Base-by-base conservation (phyloP, 2,888 invertebrate genomes). In the Morpho deidamia region DNA sequence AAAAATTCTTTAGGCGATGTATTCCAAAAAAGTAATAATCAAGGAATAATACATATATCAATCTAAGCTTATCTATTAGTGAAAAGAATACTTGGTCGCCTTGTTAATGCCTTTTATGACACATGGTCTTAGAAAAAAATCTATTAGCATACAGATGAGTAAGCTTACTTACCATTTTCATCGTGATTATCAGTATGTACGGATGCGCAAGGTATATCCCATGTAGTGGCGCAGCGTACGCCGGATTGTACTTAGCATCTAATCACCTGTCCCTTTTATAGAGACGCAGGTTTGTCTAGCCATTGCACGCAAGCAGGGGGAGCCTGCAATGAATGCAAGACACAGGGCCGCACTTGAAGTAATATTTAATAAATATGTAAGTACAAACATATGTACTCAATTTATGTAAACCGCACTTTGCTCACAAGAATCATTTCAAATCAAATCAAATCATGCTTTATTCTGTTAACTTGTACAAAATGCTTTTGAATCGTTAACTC, bases 211-310 rank as follows among this genome's bases (percentile, higher is more conserved):
- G 55, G 59, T 63, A 59, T 78, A 74, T 84, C 81, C 85, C 82
- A 81, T 83, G 80, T 78, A 74, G 69, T 72, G 72, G 71, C 79
- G 75, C 71, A 78, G 84, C 70, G 67, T 80, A 72, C 81, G 83
- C 81, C 81, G 73, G 76, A 76, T 78, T 86, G 82, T 87, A 88
- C 85, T 80, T 83, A 77, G 77, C 68, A 67, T 72, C 78, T 87
- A 86, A 87, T 87, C 83, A 86, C 72, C 79, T 76, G 86, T 86
- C 85, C 88, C 88, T 89, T 89, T 79, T 89, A 89, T 89, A 89
- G 85, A 87, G 80, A 81, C 83, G 81, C 77, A 70, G 78, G 74
- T 87, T 88, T 86, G 84, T 84, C 84, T 87, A 85, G 79, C 72
- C 75, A 78, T 76, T 81, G 83, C 83, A 81, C 73, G 74, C 73